Evolutionary conservation across 2,888 invertebrate species (phyloP).

Genomic region (Meta bourneti): DNA sequence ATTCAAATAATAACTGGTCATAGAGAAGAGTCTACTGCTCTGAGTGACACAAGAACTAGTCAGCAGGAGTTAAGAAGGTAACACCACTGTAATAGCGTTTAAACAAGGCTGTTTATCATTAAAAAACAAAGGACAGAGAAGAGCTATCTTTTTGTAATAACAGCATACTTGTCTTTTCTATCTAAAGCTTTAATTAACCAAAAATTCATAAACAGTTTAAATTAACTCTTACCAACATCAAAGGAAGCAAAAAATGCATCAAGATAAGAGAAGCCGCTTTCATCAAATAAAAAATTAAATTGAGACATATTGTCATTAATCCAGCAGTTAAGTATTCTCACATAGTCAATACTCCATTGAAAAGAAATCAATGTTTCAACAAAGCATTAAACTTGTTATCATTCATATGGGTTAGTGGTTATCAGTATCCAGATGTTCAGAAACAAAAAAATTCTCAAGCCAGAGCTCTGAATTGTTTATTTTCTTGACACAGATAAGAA

Average conservation of each 20-base stretch:
- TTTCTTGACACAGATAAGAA: background rate
- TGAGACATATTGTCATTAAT: background rate
- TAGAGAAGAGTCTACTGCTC: no score
- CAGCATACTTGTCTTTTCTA: no score
- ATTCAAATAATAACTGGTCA: no score
- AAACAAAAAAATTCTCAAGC: background rate
- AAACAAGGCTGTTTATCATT: no score
- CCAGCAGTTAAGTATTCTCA: no score
- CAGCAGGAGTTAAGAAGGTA: no score
- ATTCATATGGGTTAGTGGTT: background rate
- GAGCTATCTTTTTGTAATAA: no score
- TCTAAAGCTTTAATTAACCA: no score
- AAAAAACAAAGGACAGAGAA: no score
- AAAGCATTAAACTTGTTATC: background rate
- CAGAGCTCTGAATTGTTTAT: background rate
- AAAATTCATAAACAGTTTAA: no score
- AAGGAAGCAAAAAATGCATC: slow-evolving; percentile 21
- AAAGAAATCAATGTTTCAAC: background rate
- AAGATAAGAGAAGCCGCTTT: slow-evolving; percentile 41
- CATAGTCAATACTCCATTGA: background rate
- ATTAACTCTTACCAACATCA: slow-evolving; percentile 13
- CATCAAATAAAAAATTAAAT: slow-evolving; percentile 50
- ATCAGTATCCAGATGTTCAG: slow-evolving; percentile 1
- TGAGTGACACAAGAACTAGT: no score
- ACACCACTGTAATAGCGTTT: no score